These are phyloP conservation scores for Trichonephila clavipes DNA, from an alignment of 1,140 invertebrate species.

Conservation along the genomic window DNA sequence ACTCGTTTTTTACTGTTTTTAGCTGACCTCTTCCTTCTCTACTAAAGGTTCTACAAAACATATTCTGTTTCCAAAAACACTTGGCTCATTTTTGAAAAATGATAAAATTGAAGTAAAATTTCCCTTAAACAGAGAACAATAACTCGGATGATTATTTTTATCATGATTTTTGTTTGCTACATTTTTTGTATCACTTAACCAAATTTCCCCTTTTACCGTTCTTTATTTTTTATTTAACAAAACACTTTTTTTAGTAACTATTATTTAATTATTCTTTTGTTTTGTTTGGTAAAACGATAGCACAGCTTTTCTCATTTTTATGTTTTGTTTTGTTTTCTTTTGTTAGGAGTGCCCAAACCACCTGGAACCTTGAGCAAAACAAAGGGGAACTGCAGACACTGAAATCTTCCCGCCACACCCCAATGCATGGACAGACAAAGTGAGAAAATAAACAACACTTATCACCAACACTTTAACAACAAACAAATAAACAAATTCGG, in stretches of 20 bases:
- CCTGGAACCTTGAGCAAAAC: constrained; percentile 67
- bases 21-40: too few relatives aligned
- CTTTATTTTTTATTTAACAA: not conserved
- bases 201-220: not conserved
- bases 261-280: constrained; percentile 47
- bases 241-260: too few relatives aligned
- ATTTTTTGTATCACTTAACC: not conserved
- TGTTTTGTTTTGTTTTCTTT: constrained; percentile 69
- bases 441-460: not conserved
- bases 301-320: constrained; percentile 34
- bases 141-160: not conserved
- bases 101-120: too few relatives aligned
- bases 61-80: too few relatives aligned
- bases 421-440: constrained; percentile 17
- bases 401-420: constrained; percentile 37
- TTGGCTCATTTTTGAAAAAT: too few relatives aligned
- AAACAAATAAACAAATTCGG: not conserved
- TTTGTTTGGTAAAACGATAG: not conserved
- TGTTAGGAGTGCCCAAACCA: constrained; percentile 71
- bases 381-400: constrained; percentile 22
- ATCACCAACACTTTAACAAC: constrained; percentile 14
- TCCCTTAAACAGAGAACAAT: too few relatives aligned
- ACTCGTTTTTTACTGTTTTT: too few relatives aligned
- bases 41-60: too few relatives aligned
- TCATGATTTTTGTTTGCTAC: not conserved